These are phyloP conservation scores for Orchesella cincta DNA, from an alignment of 1,140 invertebrate genomes.

Conservation along the genomic window DNA sequence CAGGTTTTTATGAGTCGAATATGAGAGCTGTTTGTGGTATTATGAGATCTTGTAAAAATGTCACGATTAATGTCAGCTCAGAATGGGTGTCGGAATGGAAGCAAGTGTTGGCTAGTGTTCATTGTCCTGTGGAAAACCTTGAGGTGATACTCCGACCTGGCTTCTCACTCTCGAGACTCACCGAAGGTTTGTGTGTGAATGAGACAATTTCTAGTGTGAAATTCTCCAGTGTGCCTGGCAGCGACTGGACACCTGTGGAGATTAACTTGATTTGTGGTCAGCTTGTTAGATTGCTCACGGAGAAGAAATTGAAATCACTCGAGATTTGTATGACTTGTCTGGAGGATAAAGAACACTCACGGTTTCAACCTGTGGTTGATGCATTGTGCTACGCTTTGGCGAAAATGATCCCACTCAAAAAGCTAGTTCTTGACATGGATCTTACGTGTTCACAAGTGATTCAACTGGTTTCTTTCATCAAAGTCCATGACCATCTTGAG, in stretches of 20 bases:
- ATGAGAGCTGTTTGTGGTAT: conserved; percentile 57
- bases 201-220: conserved; percentile 45
- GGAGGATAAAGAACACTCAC: conserved; percentile 52
- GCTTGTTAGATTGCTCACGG: conserved; percentile 44
- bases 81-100: conserved; percentile 49
- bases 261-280: conserved; percentile 49
- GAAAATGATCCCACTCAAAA: conserved; percentile 54
- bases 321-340: conserved; percentile 55
- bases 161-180: conserved; percentile 43
- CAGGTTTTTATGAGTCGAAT: conserved; percentile 60
- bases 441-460: conserved; percentile 60
- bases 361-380: conserved; percentile 59
- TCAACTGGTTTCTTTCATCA: conserved; percentile 59
- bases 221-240: conserved; percentile 48
- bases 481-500: conserved; percentile 57
- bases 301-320: conserved; percentile 53
- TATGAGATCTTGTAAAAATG: conserved; percentile 43
- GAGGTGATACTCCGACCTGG: conserved; percentile 41
- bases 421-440: conserved; percentile 61
- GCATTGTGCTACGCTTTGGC: conserved; percentile 59
- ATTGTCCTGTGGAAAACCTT: conserved; percentile 42
- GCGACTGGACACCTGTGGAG: conserved; percentile 49
- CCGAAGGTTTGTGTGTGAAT: conserved; percentile 49
- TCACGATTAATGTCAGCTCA: conserved; percentile 42
- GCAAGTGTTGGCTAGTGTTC: conserved; percentile 48